Conservation (phyloP, 2,888 invertebrate species). For the Eristalis intricaria region DNA sequence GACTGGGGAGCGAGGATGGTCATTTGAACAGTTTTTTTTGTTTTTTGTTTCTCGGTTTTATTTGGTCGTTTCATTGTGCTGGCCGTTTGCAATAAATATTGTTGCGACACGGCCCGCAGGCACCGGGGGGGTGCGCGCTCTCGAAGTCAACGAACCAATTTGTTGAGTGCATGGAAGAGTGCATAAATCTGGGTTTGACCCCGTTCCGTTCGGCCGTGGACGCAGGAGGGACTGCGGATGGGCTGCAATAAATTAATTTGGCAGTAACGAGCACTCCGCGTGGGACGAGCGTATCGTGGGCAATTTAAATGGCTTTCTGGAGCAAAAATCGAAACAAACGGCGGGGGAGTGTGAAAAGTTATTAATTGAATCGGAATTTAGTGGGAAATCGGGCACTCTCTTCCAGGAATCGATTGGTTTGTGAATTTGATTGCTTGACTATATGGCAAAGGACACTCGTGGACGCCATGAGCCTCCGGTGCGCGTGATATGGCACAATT, state of each 20-base stretch:
- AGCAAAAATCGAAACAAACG: not conserved
- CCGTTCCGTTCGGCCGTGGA: constrained; percentile 26
- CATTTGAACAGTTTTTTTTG: constrained; percentile 58
- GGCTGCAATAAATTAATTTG: constrained; percentile 44
- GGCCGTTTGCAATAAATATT: constrained; percentile 32
- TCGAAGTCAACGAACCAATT: constrained; percentile 66
- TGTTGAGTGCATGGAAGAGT: constrained; percentile 59
- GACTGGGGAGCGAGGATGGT: not conserved
- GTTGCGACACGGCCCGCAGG: constrained; percentile 4
- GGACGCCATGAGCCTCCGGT: no score
- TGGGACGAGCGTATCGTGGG: not conserved
- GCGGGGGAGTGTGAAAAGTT: not conserved
- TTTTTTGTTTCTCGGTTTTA: constrained; percentile 20
- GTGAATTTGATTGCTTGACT: no score
- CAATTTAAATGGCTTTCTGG: not conserved
- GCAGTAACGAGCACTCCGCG: constrained; percentile 6
- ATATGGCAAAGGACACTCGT: no score
- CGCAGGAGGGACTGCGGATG: constrained; percentile 6
- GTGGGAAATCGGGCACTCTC: not conserved
- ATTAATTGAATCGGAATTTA: not conserved
- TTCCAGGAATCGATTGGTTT: not conserved
- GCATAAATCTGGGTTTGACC: constrained; percentile 63
- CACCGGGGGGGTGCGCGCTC: not conserved
- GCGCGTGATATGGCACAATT: no score
- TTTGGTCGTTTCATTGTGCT: constrained; percentile 14